Evolutionary conservation across 2,888 invertebrate genomes (phyloP), one percentile per base, ranked within the genome.

Genomic region (Phymatocera aterrima): DNA sequence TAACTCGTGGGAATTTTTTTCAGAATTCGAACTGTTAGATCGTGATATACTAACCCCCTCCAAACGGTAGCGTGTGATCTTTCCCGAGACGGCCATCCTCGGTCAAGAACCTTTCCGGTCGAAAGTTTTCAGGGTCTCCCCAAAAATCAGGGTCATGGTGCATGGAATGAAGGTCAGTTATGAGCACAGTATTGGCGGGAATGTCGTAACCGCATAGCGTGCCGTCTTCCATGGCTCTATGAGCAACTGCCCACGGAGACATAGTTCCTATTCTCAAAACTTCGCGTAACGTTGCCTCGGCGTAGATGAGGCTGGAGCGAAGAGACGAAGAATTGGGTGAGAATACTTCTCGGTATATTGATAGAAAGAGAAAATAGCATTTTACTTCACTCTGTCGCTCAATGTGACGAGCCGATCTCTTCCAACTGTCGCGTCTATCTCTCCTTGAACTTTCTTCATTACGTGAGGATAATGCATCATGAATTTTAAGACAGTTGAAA

Each of bases 101-200:
- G 37, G 92, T 91, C 2, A 95, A 90, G 86, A 94, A 95, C 43
- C 95, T 91, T 84, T 95, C 95, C 0, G 95, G 95, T 0, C 93
- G 89, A 86, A 95, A 95, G 75, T 91, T 91, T 77, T 94, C 92
- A 0, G 95, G 94, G 86, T 95, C 94, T 0, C 92, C 92, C 94
- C 94, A 95, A 4, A 93, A 83, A 0, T 91, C 90, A 37, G 92
- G 90, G 85, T 94, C 94, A 84, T 89, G 91, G 84, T 95, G 93
- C 79, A 93, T 90, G 48, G 91, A 91, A 68, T 91, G 88, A 2
- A 94, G 90, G 83, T 94, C 94, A 0, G 93, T 91, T 37, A 92
- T 87, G 0, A 95, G 81, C 78, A 93, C 84, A 0, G 94, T 92
- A 31, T 92, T 91, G 92, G 93, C 92, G 1, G 94, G 93, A 72